Conservation (phyloP, 2,888 invertebrate genomes). For the Lithophane socia region DNA sequence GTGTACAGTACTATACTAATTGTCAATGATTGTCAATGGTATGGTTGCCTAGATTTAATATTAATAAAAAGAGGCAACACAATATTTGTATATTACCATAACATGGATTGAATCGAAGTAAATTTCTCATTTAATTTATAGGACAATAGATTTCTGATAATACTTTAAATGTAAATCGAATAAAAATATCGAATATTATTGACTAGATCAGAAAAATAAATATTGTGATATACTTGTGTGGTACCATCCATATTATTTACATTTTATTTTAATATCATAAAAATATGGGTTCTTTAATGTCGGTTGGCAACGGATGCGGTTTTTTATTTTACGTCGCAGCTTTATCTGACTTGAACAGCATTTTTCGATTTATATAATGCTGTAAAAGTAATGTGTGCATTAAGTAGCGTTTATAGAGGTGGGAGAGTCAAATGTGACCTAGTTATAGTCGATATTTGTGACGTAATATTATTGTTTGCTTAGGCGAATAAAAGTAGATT, state of each 20-base stretch:
- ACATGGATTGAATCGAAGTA: slow-evolving; percentile 55
- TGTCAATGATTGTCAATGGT: slow-evolving; percentile 48
- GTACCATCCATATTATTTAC: slow-evolving; percentile 68
- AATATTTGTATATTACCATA: slow-evolving; percentile 43
- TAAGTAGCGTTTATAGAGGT: slow-evolving; percentile 41
- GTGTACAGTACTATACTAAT: slow-evolving; percentile 36
- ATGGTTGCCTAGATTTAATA: slow-evolving; percentile 71
- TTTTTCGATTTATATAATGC: slow-evolving; percentile 29
- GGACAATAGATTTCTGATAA: slow-evolving; percentile 57
- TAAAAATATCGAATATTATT: slow-evolving; percentile 70
- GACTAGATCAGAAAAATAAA: slow-evolving; percentile 78
- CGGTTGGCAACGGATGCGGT: slow-evolving; percentile 17
- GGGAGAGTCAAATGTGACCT: slow-evolving; percentile 44
- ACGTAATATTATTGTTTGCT: slow-evolving; percentile 38
- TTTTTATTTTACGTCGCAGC: slow-evolving; percentile 29
- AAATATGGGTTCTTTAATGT: slow-evolving; percentile 56
- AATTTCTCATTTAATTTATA: slow-evolving; percentile 53
- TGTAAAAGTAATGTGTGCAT: slow-evolving; percentile 26
- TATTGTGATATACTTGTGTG: slow-evolving; percentile 64
- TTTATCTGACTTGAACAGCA: slow-evolving; percentile 27
- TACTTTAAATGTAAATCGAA: slow-evolving; percentile 60
- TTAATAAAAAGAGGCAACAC: slow-evolving; percentile 71
- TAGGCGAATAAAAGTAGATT: slow-evolving; percentile 54
- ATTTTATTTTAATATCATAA: slow-evolving; percentile 51
- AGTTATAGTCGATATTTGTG: slow-evolving; percentile 39